Base-by-base conservation (phyloP, 2,797 vertebrate species). In the Parambassis ranga region DNA sequence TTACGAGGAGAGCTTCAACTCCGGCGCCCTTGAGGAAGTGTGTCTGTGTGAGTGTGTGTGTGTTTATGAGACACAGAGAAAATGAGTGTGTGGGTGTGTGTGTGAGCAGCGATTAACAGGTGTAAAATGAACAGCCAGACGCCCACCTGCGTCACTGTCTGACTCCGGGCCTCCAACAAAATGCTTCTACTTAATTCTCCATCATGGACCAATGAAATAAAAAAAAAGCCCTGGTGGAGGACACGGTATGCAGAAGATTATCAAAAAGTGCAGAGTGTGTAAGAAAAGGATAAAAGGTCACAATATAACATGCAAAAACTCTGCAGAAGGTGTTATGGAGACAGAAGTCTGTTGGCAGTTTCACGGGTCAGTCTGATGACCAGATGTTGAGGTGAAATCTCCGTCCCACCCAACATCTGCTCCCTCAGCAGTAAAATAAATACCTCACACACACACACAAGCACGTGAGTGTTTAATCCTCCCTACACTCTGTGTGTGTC, bases 81-180 rank as follows among this genome's bases (percentile, higher is more conserved):
- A 18, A 53, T 50, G 38, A 59, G 50, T 59, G 44, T 46, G 53
- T 57, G 53, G 65, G 63, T 41, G 19, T 53, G 41, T 49, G 53
- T 53, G 49, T 5, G 73, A 4, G 62, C 13, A 10, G 65, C 30
- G 16, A 56, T 64, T 79, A 85, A 83, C 76, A 83, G 68, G 81
- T 90, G 77, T 89, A 81, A 87, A 87, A 88, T 86, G 74, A 87
- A 74, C 33, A 83, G 60, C 59, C 75, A 81, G 78, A 80, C 57
- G 22, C 36, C 61, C 74, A 82, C 82, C 83, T 77, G 80, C 28
- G 58, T 63, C 85, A 50, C 64, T 14, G 55, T 63, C 77, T 79
- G 77, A 77, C 61, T 74, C 39, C n/a, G 28, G 42, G 22, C 20
- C 9, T 35, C 23, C 4, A 30, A 28, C n/a, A 41, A 67, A n/a